Conservation (phyloP, 2,113 vertebrate species). For the Toxotes chatareus region DNA sequence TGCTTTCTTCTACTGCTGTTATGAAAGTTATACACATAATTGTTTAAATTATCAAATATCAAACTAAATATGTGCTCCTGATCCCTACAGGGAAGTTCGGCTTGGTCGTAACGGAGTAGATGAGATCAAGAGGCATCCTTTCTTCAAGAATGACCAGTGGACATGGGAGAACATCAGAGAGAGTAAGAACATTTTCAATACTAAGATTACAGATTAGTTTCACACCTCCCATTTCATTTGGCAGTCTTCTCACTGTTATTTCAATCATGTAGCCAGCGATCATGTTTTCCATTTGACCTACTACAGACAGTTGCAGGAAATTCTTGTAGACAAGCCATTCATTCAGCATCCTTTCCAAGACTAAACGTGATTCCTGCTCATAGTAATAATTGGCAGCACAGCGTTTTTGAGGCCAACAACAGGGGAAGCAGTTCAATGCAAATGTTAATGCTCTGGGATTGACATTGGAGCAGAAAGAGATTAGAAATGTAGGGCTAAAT, state of each 20-base stretch:
- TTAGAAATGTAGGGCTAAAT: conserved; percentile 68
- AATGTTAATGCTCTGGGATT: conserved; percentile 54
- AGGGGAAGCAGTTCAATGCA: conserved; percentile 42
- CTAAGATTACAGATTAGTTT: conserved; percentile 17
- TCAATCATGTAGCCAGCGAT: conserved; percentile 43
- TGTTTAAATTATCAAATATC: not conserved
- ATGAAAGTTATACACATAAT: not conserved
- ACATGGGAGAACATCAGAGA: conserved; percentile 97
- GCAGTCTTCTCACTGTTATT: conserved; percentile 29
- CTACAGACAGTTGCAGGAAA: conserved; percentile 77
- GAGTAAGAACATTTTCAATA: conserved; percentile 84
- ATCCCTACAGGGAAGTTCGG: conserved; percentile 89
- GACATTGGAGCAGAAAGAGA: conserved; percentile 57
- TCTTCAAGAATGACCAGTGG: conserved; percentile 99
- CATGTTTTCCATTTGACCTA: conserved; percentile 74
- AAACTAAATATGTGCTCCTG: not conserved
- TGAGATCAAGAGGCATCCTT: conserved; percentile 97
- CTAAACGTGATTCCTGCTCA: conserved; percentile 62
- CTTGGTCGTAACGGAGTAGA: conserved; percentile 96
- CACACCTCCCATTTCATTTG: conserved; percentile 27
- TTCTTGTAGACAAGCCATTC: conserved; percentile 73
- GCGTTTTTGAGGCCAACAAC: conserved; percentile 59
- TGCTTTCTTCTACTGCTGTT: not conserved
- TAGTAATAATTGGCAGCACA: conserved; percentile 57
- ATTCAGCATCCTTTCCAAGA: conserved; percentile 72